Conservation (phyloP, 2,888 invertebrate species). For the Cosmopolites sordidus region DNA sequence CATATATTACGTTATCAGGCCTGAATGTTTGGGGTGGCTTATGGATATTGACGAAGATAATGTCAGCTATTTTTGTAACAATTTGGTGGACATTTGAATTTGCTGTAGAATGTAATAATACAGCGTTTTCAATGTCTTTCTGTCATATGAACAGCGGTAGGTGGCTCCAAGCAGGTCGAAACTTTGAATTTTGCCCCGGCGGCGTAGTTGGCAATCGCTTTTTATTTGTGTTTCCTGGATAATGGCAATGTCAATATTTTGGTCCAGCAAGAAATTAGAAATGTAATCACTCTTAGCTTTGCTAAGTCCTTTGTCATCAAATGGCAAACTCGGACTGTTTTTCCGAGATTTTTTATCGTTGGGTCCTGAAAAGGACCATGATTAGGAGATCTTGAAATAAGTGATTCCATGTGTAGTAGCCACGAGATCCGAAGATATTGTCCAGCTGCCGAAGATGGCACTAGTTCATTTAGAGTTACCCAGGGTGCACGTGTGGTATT, state of each 20-base stretch:
- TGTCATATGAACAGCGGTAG: not conserved
- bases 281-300: no score
- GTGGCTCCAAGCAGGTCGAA: not conserved
- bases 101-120: not conserved
- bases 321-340: no score
- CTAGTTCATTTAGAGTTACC: not conserved
- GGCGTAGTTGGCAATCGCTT: not conserved
- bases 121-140: no score
- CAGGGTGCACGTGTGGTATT: no score
- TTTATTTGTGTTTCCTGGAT: no score
- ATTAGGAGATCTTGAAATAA: no score
- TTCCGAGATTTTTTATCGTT: no score
- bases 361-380: no score
- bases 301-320: no score
- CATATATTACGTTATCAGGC: not conserved
- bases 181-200: not conserved
- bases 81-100: not conserved
- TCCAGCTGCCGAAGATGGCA: not conserved
- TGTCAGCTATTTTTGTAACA: not conserved
- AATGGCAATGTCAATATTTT: no score
- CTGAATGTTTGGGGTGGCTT: not conserved
- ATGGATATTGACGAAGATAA: not conserved
- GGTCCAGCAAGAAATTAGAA: no score
- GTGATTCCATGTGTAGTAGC: no score
- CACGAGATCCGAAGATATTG: not conserved